A percentile compares a stretch with the other conserved stretches of the same genome.
Conservation (phyloP, 1,140 invertebrate genomes). For the Cataglyphis hispanica region DNA sequence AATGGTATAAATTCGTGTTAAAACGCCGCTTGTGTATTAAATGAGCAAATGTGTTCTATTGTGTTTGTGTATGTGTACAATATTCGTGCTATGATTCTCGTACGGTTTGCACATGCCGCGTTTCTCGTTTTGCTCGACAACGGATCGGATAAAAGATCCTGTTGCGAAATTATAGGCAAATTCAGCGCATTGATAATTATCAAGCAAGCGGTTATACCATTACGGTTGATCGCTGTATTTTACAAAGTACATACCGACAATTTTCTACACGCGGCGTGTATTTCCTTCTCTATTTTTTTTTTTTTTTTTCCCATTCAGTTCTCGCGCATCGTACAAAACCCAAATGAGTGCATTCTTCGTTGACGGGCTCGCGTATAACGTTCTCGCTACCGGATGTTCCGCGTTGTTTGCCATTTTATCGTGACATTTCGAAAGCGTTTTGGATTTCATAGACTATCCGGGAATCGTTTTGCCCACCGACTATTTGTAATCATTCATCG, state of each 20-base stretch:
- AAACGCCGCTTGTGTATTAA: neutral
- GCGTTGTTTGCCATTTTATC: slow-evolving; percentile 51
- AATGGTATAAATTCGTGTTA: slow-evolving; percentile 19
- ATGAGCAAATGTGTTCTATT: neutral
- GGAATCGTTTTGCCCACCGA: slow-evolving; percentile 12
- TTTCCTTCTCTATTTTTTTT: neutral
- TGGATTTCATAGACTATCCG: slow-evolving; percentile 58
- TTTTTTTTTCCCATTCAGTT: neutral
- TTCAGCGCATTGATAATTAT: slow-evolving; percentile 45
- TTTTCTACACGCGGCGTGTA: slow-evolving; percentile 32
- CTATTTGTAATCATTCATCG: slow-evolving; percentile 39
- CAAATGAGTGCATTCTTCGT: slow-evolving; percentile 60
- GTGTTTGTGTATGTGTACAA: neutral
- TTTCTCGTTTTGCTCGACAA: slow-evolving; percentile 37
- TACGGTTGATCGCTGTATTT: slow-evolving; percentile 34
- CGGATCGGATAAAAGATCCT: slow-evolving; percentile 40
- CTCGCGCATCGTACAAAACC: slow-evolving; percentile 19
- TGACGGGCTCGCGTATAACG: neutral
- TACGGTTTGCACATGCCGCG: slow-evolving; percentile 12
- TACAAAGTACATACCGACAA: slow-evolving; percentile 31
- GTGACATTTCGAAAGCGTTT: slow-evolving; percentile 61
- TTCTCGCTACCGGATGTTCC: slow-evolving; percentile 20
- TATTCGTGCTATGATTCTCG: slow-evolving; percentile 8
- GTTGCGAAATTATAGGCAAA: slow-evolving; percentile 9
- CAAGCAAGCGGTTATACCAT: slow-evolving; percentile 40